Base-by-base conservation (phyloP, 1,140 invertebrate genomes). In the Lutraria rhynchaena region DNA sequence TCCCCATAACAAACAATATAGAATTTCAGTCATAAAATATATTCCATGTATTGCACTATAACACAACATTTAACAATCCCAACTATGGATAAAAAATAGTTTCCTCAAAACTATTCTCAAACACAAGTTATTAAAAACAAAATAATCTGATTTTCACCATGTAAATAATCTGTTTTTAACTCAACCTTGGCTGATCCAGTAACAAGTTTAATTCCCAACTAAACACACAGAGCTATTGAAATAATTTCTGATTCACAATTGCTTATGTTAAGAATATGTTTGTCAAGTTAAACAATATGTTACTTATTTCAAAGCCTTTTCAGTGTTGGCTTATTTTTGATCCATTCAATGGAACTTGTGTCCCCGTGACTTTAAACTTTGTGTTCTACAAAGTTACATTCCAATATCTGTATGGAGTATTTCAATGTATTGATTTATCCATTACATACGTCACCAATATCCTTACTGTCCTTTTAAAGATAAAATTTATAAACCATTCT, bases 241-340 rank as follows among this genome's bases (percentile, higher is more conserved):
- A 67, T 67, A 46, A 67, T 49, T 67, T 67, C 24, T 67, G 63
- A 67, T 67, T 67, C 63, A 41, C 44, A 37, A 67, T 37, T 46
- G 63, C 63, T 67, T 31, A 41, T 46, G 41, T 67, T 29, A 46
- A 67, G 44, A 49, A 67, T 49, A 46, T 55, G 22, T 55, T 73
- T 35, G 70, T 27, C 51, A 46, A 58, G 24, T 73, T 19, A 33
- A 73, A 73, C 70, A 73, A 73, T 73, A 73, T 49, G 41, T 37
- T 27, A 73, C 70, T 57, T 73, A 57, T 73, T 57, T 73, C 53
- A 73, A 73, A 57, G 37, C 55, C 70, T 57, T 73, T 73, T 58
- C 53, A 73, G 41, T 67, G 63, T 73, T 41, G 70, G 53, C 53
- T 57, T 44, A 41, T 58, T 51, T 57, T 73, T 73, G 70, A 73